These are phyloP conservation scores for Pseudeuparius sepicola DNA, from an alignment of 2,888 invertebrate genomes.

Conservation along the genomic window DNA sequence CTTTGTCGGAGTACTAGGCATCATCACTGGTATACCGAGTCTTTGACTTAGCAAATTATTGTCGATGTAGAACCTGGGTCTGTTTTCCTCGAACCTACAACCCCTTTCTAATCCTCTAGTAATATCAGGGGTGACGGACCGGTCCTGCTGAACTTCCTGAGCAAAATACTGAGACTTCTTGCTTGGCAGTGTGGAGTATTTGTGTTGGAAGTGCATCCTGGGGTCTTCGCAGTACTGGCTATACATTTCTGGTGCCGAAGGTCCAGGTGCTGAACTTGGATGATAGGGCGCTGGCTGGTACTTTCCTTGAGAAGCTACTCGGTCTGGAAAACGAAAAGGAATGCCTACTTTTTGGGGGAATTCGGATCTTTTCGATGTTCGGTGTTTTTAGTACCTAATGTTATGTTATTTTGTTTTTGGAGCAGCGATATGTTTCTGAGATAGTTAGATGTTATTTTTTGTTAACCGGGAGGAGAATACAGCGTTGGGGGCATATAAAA, in stretches of 20 bases:
- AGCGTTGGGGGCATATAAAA: too few species aligned
- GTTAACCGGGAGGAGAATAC: too few species aligned
- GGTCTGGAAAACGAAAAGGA: constrained; percentile 31
- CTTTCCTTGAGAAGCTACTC: constrained; percentile 30
- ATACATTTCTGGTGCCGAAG: constrained; percentile 23
- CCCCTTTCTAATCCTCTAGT: constrained; percentile 38
- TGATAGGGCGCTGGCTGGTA: constrained; percentile 11
- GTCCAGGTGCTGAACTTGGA: constrained; percentile 27
- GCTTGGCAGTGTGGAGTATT: constrained; percentile 38
- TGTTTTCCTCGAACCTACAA: constrained; percentile 13
- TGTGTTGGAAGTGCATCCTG: constrained; percentile 5
- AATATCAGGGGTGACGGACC: constrained; percentile 45
- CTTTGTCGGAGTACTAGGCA: constrained; percentile 23
- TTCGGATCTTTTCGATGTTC: too few species aligned
- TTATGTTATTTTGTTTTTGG: too few species aligned
- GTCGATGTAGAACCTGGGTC: constrained; percentile 21
- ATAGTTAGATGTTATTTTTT: too few species aligned
- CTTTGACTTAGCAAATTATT: constrained; percentile 27
- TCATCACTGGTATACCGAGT: constrained; percentile 33
- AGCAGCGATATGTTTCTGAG: too few species aligned
- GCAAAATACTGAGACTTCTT: constrained; percentile 39
- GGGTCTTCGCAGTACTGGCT: too few species aligned
- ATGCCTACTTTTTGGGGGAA: too few species aligned
- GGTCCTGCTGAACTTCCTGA: constrained; percentile 35
- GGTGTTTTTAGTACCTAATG: too few species aligned